Evolutionary conservation across 2,797 vertebrate species (phyloP), one percentile per base, ranked within the genome.

Genomic region (Emydoidea blandingii): DNA sequence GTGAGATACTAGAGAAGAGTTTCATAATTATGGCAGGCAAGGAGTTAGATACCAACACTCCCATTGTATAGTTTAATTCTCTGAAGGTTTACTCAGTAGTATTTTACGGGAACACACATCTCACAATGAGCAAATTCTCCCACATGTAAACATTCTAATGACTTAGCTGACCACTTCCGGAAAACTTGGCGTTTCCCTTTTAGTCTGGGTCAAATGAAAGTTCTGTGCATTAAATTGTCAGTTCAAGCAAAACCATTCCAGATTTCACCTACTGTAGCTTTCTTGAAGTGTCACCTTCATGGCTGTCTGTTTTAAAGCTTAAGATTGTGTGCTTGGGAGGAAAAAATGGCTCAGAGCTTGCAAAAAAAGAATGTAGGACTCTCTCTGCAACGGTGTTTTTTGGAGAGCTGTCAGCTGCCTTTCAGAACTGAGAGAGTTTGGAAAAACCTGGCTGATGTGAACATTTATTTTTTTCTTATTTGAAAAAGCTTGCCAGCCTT

Each of bases 271-370:
- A 8, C 62, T 92, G 25, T 29, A 89, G 10, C 44, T 96, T 96
- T 95, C 81, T 62, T 83, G 19, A 93, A 92, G 54, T 85, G 74
- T 96, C 85, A 93, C 91, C 80, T 96, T 96, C 93, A 79, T 92
- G 31, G 14, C 56, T 97, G 54, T 25, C 86, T 96, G n/a, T 90
- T 94, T 88, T 85, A 56, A 86, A 88, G 56, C 6, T 92, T 90
- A 59, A 94, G 27, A 44, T 92, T 97, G 91, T 91, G 27, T 1
- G 1, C 79, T 85, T 87, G 56, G 21, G 29, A 50, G 78, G 79
- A 57, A 95, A 95, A 96, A 95, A 80, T 41, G 2, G 0, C 27
- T 89, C 37, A 81, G 80, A 90, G 5, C 4, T 95, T 86, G 31
- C 1, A n/a, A 80, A 93, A n/a, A 34, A 21, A 88, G 90, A 92